Evolutionary conservation across 2,797 vertebrate species (phyloP).

Genomic region (Avahi laniger): DNA sequence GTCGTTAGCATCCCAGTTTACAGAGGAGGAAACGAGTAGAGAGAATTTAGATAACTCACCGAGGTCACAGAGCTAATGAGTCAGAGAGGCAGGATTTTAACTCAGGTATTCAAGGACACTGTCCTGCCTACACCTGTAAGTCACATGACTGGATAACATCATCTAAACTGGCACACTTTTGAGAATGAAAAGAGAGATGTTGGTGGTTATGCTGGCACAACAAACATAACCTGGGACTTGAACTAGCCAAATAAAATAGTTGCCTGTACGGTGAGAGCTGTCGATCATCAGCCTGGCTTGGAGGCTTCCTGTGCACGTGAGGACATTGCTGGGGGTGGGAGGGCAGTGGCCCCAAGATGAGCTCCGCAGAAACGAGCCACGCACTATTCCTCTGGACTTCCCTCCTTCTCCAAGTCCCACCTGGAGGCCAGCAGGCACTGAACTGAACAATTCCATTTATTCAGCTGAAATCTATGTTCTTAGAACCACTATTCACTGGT

Average conservation of each 20-base stretch:
- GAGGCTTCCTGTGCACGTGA: not conserved
- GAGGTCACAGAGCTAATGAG: not conserved
- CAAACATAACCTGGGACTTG: not conserved
- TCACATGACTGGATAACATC: not conserved
- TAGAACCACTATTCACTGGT: not conserved
- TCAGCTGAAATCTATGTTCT: not conserved
- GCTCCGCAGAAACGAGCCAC: not conserved
- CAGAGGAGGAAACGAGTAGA: not conserved
- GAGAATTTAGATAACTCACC: not conserved
- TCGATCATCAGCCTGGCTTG: not conserved
- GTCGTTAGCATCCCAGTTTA: not conserved
- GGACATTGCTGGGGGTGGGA: not conserved
- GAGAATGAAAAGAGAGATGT: not conserved
- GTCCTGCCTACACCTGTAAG: not conserved
- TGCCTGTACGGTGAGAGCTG: not conserved
- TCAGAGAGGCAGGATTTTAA: not conserved
- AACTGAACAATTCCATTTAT: not conserved
- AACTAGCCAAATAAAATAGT: not conserved
- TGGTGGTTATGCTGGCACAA: not conserved
- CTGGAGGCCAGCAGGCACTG: not conserved
- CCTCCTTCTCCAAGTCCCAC: not conserved
- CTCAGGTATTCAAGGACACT: not conserved
- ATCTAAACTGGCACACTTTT: not conserved
- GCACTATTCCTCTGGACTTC: not conserved
- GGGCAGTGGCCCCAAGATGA: not conserved